Conservation (phyloP, 2,888 invertebrate genomes). For the Eurytoma californica region DNA sequence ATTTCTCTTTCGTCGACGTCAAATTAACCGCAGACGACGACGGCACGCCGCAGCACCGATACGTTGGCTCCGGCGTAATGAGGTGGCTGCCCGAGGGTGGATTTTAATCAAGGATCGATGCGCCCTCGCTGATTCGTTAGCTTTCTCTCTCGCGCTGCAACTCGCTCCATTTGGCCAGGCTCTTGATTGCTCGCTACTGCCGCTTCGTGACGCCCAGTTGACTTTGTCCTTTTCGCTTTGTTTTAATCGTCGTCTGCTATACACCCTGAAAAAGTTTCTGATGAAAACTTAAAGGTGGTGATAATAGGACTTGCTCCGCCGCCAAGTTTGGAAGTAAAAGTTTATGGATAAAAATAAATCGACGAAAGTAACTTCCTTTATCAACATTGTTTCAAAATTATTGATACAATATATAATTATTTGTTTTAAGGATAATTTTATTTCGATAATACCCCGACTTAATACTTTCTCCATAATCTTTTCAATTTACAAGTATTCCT, state of each 20-base stretch:
- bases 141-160: conserved; percentile 33
- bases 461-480: too few relatives aligned
- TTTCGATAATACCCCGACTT: too few relatives aligned
- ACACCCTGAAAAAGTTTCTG: too few relatives aligned
- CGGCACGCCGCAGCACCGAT: conserved; percentile 56
- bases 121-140: conserved; percentile 66
- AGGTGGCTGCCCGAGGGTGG: conserved; percentile 70
- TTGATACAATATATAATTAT: too few relatives aligned
- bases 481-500: too few relatives aligned
- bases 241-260: too few relatives aligned
- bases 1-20: conserved; percentile 54
- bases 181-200: conserved; percentile 13
- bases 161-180: conserved; percentile 29
- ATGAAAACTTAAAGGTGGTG: too few relatives aligned
- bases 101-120: conserved; percentile 72
- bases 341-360: too few relatives aligned
- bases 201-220: not conserved
- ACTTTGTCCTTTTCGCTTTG: not conserved
- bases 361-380: too few relatives aligned
- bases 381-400: too few relatives aligned
- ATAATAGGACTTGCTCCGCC: too few relatives aligned
- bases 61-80: conserved; percentile 65
- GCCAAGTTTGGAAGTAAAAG: too few relatives aligned
- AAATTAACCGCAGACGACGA: conserved; percentile 56
- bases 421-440: not conserved